Evolutionary conservation across 2,113 vertebrate species (phyloP).

Genomic region (Mionectes macconnelli): DNA sequence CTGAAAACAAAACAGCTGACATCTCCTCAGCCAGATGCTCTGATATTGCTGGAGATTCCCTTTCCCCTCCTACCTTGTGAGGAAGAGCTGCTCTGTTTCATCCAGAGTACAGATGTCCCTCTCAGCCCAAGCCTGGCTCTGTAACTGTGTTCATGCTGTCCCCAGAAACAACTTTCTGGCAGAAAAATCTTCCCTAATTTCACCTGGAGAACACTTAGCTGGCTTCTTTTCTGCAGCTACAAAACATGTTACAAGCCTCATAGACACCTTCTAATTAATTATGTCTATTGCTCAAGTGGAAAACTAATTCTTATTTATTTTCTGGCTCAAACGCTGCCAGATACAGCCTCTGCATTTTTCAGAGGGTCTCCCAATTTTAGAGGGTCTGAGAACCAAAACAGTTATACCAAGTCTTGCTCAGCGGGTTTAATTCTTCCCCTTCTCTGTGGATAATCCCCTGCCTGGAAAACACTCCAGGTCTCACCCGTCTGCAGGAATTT

Average conservation of each 20-base stretch:
- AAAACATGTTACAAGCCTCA: not conserved
- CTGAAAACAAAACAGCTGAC: not conserved
- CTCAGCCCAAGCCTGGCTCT: not conserved
- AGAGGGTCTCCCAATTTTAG: not conserved
- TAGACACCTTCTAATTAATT: not conserved
- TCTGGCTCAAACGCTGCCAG: not conserved
- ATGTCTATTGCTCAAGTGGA: not conserved
- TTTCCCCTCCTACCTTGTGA: not conserved
- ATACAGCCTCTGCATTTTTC: not conserved
- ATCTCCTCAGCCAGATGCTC: not conserved
- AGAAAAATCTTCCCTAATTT: not conserved
- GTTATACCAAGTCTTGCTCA: not conserved
- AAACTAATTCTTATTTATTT: not conserved
- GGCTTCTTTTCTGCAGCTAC: not conserved
- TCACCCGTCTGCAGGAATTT: not conserved
- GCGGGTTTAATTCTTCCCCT: not conserved
- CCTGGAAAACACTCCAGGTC: not conserved
- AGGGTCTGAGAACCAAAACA: not conserved
- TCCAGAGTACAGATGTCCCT: not conserved
- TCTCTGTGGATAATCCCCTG: not conserved
- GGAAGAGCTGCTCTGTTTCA: not conserved
- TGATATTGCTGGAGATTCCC: not conserved
- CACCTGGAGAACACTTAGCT: not conserved
- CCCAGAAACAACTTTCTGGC: not conserved
- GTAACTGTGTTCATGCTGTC: accelerated